phyloP scores from a whole-genome alignment of 2,113 vertebrate species.

The Tenrec ecaudatus region DNA sequence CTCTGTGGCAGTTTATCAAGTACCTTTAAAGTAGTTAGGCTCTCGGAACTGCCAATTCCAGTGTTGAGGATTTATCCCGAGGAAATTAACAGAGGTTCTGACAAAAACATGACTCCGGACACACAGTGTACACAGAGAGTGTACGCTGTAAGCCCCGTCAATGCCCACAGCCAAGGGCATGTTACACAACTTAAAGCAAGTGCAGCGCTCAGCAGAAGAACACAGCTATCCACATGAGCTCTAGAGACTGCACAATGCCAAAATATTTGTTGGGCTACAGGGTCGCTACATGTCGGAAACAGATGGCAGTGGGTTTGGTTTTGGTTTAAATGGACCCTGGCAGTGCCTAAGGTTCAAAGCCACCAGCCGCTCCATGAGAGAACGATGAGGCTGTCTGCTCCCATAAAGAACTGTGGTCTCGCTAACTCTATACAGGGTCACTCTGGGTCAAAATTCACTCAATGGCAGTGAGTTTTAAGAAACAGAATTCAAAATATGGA shows the following conservation, averaged over 20 bases:
- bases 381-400: too few species aligned
- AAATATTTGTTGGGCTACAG: background rate
- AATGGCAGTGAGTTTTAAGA: background rate
- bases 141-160: slow-evolving; percentile 23
- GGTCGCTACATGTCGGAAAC: too few species aligned
- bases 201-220: background rate
- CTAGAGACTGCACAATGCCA: background rate
- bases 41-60: slow-evolving; percentile 38
- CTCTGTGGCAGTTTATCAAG: slow-evolving; percentile 51
- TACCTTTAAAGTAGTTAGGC: slow-evolving; percentile 3
- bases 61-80: slow-evolving; percentile 44
- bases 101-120: slow-evolving; percentile 50
- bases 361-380: too few species aligned
- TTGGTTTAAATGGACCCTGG: too few species aligned
- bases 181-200: background rate
- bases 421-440: too few species aligned
- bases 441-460: too few species aligned
- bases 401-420: too few species aligned
- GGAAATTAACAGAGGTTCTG: slow-evolving; percentile 46
- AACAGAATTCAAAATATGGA: background rate
- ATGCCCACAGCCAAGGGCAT: background rate
- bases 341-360: too few species aligned
- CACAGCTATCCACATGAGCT: background rate
- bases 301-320: too few species aligned
- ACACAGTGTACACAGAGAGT: slow-evolving; percentile 22